Percentiles rank a stretch among this genome's conserved stretches.
Evolutionary conservation across 2,797 vertebrate genomes (phyloP).

Genomic region (Eulemur coronatus): DNA sequence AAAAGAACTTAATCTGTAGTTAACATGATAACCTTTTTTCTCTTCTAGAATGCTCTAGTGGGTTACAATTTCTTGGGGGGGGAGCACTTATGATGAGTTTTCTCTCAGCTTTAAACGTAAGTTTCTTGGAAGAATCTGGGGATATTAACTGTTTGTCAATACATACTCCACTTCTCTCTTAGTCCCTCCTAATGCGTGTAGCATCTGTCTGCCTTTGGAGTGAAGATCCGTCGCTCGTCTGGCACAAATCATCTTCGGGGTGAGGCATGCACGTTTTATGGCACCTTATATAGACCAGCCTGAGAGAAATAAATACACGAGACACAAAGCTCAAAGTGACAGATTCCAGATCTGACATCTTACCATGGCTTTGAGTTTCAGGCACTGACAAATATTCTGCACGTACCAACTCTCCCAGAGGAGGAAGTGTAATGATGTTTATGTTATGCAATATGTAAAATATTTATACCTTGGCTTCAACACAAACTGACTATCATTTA

Average conservation of each 20-base stretch:
- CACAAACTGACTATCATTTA: constrained; percentile 33
- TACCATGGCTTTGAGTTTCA: neutral
- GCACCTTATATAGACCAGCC: constrained; percentile 30
- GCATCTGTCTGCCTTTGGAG: neutral
- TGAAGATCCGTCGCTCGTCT: neutral
- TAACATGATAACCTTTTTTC: neutral
- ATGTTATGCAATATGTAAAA: constrained; percentile 40
- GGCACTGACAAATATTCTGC: neutral
- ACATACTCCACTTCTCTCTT: neutral
- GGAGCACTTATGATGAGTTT: neutral
- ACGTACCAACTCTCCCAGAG: neutral
- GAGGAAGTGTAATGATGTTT: neutral
- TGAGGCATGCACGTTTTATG: neutral
- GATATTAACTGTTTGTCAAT: neutral
- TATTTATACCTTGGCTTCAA: constrained; percentile 7
- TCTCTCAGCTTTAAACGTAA: neutral
- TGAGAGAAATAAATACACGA: neutral
- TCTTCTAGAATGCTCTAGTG: neutral
- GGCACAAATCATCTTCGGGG: neutral
- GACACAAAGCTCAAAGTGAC: constrained; percentile 42
- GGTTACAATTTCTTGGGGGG: neutral
- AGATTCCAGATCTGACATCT: constrained; percentile 57
- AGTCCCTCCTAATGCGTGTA: neutral
- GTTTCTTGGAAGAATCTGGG: neutral
- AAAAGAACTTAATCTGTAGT: neutral